These are phyloP conservation scores for Agrochola circellaris DNA, from an alignment of 2,888 invertebrate species.

Conservation along the genomic window DNA sequence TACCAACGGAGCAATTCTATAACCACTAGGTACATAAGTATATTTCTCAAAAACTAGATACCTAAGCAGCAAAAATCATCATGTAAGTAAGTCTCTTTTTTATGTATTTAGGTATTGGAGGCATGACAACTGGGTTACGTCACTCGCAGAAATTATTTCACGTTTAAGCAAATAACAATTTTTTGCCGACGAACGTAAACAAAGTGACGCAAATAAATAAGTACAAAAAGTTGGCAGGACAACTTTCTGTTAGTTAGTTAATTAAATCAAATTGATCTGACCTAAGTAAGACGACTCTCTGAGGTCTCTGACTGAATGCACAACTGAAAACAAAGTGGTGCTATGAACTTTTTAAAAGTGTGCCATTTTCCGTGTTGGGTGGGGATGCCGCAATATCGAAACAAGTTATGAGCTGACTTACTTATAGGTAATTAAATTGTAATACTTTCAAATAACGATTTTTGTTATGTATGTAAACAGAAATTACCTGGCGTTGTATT, in stretches of 20 bases:
- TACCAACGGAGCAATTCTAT: neutral
- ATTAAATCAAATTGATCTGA: neutral
- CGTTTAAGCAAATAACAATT: neutral
- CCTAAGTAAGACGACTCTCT: neutral
- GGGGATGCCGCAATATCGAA: neutral
- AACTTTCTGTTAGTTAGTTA: neutral
- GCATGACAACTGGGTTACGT: slow-evolving; percentile 12
- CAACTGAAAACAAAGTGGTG: neutral
- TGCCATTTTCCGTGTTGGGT: neutral
- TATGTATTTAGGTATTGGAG: neutral
- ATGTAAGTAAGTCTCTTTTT: neutral
- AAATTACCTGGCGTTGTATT: slow-evolving; percentile 73
- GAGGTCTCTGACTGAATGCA: neutral
- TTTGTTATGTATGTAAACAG: neutral
- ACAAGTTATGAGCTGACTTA: no score
- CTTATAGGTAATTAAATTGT: no score
- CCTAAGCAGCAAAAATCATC: neutral
- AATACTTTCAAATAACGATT: neutral
- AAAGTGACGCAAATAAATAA: no score
- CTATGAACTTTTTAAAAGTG: neutral
- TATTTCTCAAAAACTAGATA: neutral
- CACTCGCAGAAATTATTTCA: neutral
- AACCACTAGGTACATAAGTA: neutral
- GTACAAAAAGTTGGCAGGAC: neutral
- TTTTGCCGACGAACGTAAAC: neutral